Percentiles rank a stretch among this genome's conserved stretches.
Evolutionary conservation across 2,113 vertebrate genomes (phyloP).

Genomic region (Platysteira castanea): DNA sequence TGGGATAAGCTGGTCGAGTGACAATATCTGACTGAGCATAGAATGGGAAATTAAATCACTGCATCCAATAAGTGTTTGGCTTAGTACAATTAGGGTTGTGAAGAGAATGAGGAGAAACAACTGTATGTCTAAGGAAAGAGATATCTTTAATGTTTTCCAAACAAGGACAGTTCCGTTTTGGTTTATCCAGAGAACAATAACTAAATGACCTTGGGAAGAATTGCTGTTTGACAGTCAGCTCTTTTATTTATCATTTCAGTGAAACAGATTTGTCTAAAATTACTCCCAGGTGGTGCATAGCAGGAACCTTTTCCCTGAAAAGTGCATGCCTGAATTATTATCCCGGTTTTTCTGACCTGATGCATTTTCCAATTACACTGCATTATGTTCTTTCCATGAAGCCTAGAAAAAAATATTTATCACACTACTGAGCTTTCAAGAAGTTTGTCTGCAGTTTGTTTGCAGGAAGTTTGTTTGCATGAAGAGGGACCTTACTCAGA

Average conservation of each 20-base stretch:
- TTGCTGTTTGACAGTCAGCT: neutral
- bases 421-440: neutral
- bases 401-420: neutral
- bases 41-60: neutral
- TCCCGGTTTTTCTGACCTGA: neutral
- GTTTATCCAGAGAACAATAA: neutral
- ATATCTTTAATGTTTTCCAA: neutral
- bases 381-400: neutral
- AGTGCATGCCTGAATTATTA: neutral
- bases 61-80: neutral
- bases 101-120: neutral
- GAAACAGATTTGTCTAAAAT: neutral
- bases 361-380: neutral
- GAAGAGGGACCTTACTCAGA: neutral
- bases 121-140: neutral
- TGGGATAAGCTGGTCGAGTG: neutral
- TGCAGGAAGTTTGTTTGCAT: neutral
- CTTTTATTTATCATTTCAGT: neutral
- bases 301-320: neutral
- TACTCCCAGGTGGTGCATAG: neutral
- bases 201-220: neutral
- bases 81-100: neutral
- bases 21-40: neutral
- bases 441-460: neutral
- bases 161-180: neutral